A percentile compares a stretch with the other conserved stretches of the same genome.
Evolutionary conservation across 2,113 vertebrate genomes (phyloP).

Genomic region (Crocuta crocuta): DNA sequence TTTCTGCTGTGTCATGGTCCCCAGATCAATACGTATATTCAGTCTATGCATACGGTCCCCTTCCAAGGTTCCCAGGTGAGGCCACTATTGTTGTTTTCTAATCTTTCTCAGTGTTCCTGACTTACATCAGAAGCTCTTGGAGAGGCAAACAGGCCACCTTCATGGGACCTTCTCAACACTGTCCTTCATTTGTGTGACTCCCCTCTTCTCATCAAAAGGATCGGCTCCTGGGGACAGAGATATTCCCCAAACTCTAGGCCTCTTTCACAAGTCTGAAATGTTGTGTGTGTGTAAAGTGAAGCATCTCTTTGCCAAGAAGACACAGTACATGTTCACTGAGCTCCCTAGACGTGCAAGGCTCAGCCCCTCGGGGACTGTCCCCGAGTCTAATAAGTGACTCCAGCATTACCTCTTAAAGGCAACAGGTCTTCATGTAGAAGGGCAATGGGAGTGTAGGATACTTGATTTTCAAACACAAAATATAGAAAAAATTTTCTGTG

Average conservation of each 20-base stretch:
- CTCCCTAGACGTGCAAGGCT: background rate
- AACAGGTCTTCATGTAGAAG: background rate
- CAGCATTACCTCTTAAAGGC: background rate
- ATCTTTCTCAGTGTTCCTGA: background rate
- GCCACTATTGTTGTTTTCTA: background rate
- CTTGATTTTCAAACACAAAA: slow-evolving; percentile 2
- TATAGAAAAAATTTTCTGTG: background rate
- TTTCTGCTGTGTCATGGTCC: background rate
- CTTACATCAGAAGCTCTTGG: background rate
- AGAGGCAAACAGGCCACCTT: background rate
- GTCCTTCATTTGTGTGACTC: background rate
- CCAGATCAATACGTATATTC: background rate
- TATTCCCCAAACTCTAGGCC: background rate
- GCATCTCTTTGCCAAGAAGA: background rate
- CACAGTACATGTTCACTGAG: background rate
- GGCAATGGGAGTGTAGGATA: background rate
- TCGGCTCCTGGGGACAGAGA: background rate
- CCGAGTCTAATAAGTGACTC: background rate
- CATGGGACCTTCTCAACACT: background rate
- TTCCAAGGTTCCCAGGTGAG: background rate
- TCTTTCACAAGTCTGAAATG: background rate
- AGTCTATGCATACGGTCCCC: background rate
- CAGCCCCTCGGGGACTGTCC: background rate
- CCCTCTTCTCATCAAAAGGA: background rate
- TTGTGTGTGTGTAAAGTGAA: background rate